Evolutionary conservation across 2,888 invertebrate species (phyloP), one percentile per base, ranked within the genome.

Genomic region (Sarcophaga subvicina): DNA sequence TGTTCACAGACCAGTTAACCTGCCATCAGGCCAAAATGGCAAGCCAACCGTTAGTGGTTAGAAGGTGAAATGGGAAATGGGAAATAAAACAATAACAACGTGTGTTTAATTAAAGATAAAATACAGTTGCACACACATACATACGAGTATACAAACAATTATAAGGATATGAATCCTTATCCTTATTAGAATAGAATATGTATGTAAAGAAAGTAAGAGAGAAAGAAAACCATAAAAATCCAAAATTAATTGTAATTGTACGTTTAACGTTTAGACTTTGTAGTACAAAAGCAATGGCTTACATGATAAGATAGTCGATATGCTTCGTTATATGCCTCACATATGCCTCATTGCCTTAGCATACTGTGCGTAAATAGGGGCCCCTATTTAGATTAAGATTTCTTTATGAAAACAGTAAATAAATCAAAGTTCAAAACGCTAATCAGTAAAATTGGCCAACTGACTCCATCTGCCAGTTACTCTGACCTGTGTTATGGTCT

Each of bases 351-450:
- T 37, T 37, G 37, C 8, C 8, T 37, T 37, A 37, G 37, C 2
- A 37, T 37, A 37, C 37, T 37, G 2, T 37, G 8, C 2, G 10
- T 37, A 37, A 37, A 37, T 37, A 37, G 37, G 37, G 37, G 8
- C 37, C 37, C 37, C 37, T 37, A 1, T 37, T 37, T 37, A 37
- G 37, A 37, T 37, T 37, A 10, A 37, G 37, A 8, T 37, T 37
- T 37, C 37, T 37, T 37, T 37, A 54, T 14, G 54, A 54, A 54
- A 54, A 54, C 54, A 17, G 37, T 37, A 54, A 54, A 89, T 89
- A 89, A 89, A 89, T 89, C 89, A 89, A 88, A 87, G 89, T 86
- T 89, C 88, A 88, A 81, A 86, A 86, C 83, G 88, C 83, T 88
- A 88, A 89, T 88, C 88, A 89, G 86, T 83, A 79, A 85, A 88